Base-by-base conservation (phyloP, 2,113 vertebrate species). In the Chamaetylas fuelleborni region DNA sequence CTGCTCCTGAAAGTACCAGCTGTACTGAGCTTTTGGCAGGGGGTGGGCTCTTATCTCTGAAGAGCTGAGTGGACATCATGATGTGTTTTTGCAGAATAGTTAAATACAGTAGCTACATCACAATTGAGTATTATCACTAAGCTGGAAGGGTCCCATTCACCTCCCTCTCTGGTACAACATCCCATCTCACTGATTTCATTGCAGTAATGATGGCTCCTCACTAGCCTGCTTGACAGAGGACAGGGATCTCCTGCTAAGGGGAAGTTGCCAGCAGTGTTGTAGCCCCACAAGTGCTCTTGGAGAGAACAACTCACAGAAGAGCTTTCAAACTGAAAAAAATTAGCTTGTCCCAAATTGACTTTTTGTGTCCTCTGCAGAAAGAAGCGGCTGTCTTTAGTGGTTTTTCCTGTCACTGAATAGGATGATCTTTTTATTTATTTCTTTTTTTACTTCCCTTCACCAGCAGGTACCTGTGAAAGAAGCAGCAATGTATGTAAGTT, bases 241-340 rank as follows among this genome's bases (percentile, higher is more conserved):
- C 65, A 95, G 78, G 28, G 61, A 40, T 71, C 31, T 36, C n/a
- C 66, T 61, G 56, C 40, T 36, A 4, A 19, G 50, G 62, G 33
- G 58, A 81, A 66, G 62, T 6, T 50, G 47, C 40, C 86, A 76
- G 72, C 48, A 71, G 53, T 31, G 48, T 71, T 72, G 73, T 51
- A 77, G 51, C 61, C 31, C 40, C 17, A 38, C 34, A 28, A 79
- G 48, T 66, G 42, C 57, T 82, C 25, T 69, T 67, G 58, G 40
- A 72, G 33, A 88, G 66, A 24, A 65, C 12, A 72, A 11, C 34
- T 82, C 34, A 34, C 6, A 43, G 78, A 34, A 84, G 19, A 29
- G 50, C 48, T 90, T 88, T 60, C 85, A 80, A 66, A 87, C 51
- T 76, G 34, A 78, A 90, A 22, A 83, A 85, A 81, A 94, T 40